Evolutionary conservation across 2,888 invertebrate genomes (phyloP), one percentile per base, ranked within the genome.

Genomic region (Eurytoma californica): DNA sequence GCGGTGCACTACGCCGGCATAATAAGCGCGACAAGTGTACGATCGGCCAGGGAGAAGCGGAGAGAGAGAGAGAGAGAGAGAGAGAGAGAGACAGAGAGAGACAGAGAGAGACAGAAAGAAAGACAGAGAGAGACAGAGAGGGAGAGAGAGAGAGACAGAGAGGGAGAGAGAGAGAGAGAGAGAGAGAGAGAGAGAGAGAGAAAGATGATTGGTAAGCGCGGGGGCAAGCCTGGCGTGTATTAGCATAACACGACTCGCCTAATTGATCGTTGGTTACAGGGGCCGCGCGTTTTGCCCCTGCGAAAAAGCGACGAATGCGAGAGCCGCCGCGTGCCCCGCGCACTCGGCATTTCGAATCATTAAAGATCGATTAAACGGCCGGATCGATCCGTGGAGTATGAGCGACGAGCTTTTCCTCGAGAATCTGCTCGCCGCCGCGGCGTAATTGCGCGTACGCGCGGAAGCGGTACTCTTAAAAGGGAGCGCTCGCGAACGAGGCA

Each of bases 201-300:
- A 75, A 51, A 77, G 70, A 77, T 77, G 77, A 82, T 74, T 75
- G 61, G 68, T 39, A 39, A 39, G 60, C 67, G 30, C 49, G 63
- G 18, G 20, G 79, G 60, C 67, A 67, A 53, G 18, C 28, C n/a
- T 3, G 18, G 63, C 53, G 14, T 69, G 68, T 82, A 86, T 86
- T 86, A 86, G 83, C 86, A 86, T 86, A 86, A 86, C 85, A 85
- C 84, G 86, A 84, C 85, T 80, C 77, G 66, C 80, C 85, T 86
- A 86, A 86, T 86, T 85, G 86, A 85, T 82, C 24, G 80, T 79
- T 76, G 58, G 63, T 63, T 47, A 30, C 7, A 47, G 47, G 63
- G 39, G 1, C 39, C 30, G 20, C 3, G 16, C n/a, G 12, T 39
- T 24, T 63, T 63, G 39, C 63, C 18, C 47, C 63, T 68, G 57